Conservation (phyloP, 2,888 invertebrate genomes). For the Laspeyria flexula region DNA sequence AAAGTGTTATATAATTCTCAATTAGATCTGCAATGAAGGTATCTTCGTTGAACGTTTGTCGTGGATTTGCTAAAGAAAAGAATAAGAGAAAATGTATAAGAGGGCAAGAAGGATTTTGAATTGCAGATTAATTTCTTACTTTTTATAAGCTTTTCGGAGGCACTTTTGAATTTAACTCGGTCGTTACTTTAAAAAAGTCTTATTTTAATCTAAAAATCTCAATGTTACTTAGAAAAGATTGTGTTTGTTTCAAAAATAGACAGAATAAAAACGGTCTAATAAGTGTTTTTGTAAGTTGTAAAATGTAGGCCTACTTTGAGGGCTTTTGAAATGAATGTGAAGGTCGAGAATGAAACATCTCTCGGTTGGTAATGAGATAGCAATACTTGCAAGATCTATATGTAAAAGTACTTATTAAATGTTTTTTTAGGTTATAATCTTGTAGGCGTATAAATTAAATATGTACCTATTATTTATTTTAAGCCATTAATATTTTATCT, state of each 20-base stretch:
- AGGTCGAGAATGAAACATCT: too few relatives aligned
- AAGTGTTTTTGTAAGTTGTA: background rate
- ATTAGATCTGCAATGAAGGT: conserved; percentile 42
- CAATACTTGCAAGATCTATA: too few relatives aligned
- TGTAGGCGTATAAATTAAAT: too few relatives aligned
- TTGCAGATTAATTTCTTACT: conserved; percentile 78
- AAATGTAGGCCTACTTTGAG: too few relatives aligned
- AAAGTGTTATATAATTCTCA: conserved; percentile 42
- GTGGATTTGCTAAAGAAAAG: conserved; percentile 55
- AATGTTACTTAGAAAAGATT: conserved; percentile 35
- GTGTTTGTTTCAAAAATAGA: conserved; percentile 30
- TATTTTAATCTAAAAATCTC: conserved; percentile 55
- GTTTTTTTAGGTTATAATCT: too few relatives aligned
- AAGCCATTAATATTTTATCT: too few relatives aligned
- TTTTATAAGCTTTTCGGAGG: conserved; percentile 70
- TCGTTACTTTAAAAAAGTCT: conserved; percentile 58
- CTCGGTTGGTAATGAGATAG: too few relatives aligned
- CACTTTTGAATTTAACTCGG: conserved; percentile 66
- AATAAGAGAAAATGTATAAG: conserved; percentile 57
- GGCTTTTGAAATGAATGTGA: too few relatives aligned
- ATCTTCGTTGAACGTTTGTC: conserved; percentile 51
- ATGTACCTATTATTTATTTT: too few relatives aligned
- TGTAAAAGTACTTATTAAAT: too few relatives aligned
- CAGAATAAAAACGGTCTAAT: conserved; percentile 8
- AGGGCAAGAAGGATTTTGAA: conserved; percentile 70